Evolutionary conservation across 2,888 invertebrate genomes (phyloP).

Genomic region (Strigamia maritima): DNA sequence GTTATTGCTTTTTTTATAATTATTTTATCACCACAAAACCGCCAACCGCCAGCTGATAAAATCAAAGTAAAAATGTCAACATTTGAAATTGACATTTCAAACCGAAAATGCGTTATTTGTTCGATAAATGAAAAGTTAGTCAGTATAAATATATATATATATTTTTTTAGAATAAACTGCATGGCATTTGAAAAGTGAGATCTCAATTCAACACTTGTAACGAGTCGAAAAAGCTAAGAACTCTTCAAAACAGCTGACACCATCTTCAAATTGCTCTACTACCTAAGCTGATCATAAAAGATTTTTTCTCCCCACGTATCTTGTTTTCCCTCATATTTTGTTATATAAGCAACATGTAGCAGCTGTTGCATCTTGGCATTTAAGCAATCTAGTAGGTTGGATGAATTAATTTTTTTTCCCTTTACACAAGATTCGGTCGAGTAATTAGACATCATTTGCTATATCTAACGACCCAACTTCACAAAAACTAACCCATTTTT

Average conservation of each 20-base stretch:
- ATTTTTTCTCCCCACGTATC: conserved; percentile 5
- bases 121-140: too few species aligned
- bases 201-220: conserved; percentile 25
- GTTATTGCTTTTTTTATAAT: too few species aligned
- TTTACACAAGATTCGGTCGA: not conserved
- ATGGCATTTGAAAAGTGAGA: not conserved
- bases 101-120: too few species aligned
- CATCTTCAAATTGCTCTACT: conserved; percentile 27
- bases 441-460: conserved; percentile 28
- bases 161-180: not conserved
- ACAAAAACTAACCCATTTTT: not conserved
- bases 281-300: conserved; percentile 27
- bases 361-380: conserved; percentile 25
- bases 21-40: too few species aligned
- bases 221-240: conserved; percentile 20
- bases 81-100: too few species aligned
- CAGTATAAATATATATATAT: too few species aligned
- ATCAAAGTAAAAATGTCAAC: too few species aligned
- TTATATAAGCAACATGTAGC: conserved; percentile 28
- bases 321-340: conserved; percentile 25
- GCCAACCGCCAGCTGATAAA: too few species aligned
- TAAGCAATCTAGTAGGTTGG: conserved; percentile 21
- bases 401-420: conserved; percentile 1
- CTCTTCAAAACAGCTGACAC: conserved; percentile 17
- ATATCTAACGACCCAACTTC: conserved; percentile 11